Base-by-base conservation (phyloP, 2,888 invertebrate genomes). In the Norana najaformis region DNA sequence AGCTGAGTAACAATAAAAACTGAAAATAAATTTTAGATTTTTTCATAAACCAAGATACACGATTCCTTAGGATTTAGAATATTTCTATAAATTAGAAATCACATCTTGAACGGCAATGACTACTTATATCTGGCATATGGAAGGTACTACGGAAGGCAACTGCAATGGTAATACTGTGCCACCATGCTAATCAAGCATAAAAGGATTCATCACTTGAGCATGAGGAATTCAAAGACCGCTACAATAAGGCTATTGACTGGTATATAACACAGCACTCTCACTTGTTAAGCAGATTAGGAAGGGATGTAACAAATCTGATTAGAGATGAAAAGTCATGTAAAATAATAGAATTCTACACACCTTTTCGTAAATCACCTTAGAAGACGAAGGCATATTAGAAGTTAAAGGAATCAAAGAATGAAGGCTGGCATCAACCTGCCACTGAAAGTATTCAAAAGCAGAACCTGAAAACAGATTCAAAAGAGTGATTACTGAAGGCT, bases 371-470 rank as follows among this genome's bases (percentile, higher is more conserved):
- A 85, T 85, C 8, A 37, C 23, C 4, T 1, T 18, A 13, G 37
- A 35, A 30, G n/a, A 36, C 2, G 23, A 35, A 85, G 85, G 34
- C 37, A 34, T 37, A 85, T 36, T n/a, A 1, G 85, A 85, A 36
- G 85, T 36, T 8, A 85, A 85, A 13, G 85, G 85, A 36, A 85
- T 36, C 20, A 85, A n/a, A 36, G 85, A 85, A 85, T 36, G 85
- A 6, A 85, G 36, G 23, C 85, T 36, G 36, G 85, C 37, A 85
- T 85, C 85, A 35, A 85, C 37, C 16, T 85, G 85, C 85, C 37
- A 37, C 85, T 37, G 85, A 85, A 85, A 85, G 35, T 36, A 85
- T 23, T 85, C 85, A 85, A 85, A 85, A 23, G 85, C 37, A 36
- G 85, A 85, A 85, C 85, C 85, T 85, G 35, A 35, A n/a, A 85